Conservation (phyloP, 1,140 invertebrate species). For the Goniozus legneri region DNA sequence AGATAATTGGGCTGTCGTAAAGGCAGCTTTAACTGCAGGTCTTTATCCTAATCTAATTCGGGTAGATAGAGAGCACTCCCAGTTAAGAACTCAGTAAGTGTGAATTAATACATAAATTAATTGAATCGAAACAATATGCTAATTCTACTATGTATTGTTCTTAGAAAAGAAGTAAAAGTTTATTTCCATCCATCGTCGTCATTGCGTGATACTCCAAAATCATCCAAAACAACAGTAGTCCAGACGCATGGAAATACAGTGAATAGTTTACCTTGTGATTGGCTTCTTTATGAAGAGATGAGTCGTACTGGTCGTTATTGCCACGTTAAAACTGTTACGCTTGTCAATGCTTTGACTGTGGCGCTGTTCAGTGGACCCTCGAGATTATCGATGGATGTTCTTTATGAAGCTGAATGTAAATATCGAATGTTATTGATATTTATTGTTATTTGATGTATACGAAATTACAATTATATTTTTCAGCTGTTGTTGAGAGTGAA, state of each 20-base stretch:
- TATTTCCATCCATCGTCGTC: conserved; percentile 74
- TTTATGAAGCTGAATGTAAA: conserved; percentile 56
- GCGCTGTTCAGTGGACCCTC: conserved; percentile 74
- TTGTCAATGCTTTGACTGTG: conserved; percentile 76
- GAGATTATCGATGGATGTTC: conserved; percentile 61
- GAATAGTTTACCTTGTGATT: conserved; percentile 67
- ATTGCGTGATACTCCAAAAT: conserved; percentile 54
- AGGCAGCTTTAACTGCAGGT: conserved; percentile 82
- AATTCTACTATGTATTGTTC: conserved; percentile 18
- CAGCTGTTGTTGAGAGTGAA: conserved; percentile 48
- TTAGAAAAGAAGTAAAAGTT: conserved; percentile 70
- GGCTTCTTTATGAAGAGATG: conserved; percentile 84
- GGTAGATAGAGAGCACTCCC: conserved; percentile 59
- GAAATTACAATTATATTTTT: conserved; percentile 47
- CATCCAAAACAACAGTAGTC: conserved; percentile 37
- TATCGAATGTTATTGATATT: conserved; percentile 1
- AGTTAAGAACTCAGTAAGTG: conserved; percentile 62
- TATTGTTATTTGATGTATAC: conserved; percentile 34
- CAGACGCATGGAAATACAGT: conserved; percentile 49
- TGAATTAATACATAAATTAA: neutral
- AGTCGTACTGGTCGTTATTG: conserved; percentile 63
- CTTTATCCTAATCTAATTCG: conserved; percentile 85
- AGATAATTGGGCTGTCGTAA: conserved; percentile 88
- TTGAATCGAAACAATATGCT: neutral
- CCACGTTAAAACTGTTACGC: conserved; percentile 70